Base-by-base conservation (phyloP, 1,140 invertebrate species). In the Drosophila kohkoa region DNA sequence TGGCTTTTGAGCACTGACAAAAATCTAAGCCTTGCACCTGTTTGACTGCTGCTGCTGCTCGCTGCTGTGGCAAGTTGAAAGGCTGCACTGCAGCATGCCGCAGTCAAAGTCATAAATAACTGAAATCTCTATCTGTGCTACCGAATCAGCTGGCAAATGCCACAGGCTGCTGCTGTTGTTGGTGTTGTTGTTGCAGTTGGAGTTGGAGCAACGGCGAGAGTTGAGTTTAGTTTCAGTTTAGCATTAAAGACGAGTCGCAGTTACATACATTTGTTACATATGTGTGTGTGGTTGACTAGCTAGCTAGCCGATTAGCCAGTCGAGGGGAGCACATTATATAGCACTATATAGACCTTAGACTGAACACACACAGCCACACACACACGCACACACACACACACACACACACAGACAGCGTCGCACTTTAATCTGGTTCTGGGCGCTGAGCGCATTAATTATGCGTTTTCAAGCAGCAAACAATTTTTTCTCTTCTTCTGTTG, bases 381-480 rank as follows among this genome's bases (percentile, higher is more conserved):
- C 57, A 20, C n/a, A n/a, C n/a, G n/a, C n/a, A n/a, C n/a, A n/a
- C n/a, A n/a, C 20, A 25, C 20, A 25, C 59, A 41, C 57, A 38
- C 59, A 41, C 20, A 25, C 20, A 25, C 20, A 25, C 20, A 25
- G 20, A 25, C 20, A 25, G 3, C 20, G 69, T 72, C 70, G 83
- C 68, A 80, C 77, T 78, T 80, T 88, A 89, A 88, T 88, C 83
- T 88, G 78, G 85, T 89, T 89, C 85, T 89, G 85, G 85, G 85
- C 85, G 77, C 71, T 89, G 85, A 89, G 85, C 85, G 85, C 85
- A 89, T 89, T 89, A 89, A 89, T 89, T 89, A 89, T 89, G 86
- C 85, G 85, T 89, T 89, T 82, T 82, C 73, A 88, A 79, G 77
- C 83, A 81, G 63, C 63, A 65, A 71, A 45, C 54, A 46, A 49